Base-by-base conservation (phyloP, 1,140 invertebrate genomes). In the Lordiphosa clarofinis region DNA sequence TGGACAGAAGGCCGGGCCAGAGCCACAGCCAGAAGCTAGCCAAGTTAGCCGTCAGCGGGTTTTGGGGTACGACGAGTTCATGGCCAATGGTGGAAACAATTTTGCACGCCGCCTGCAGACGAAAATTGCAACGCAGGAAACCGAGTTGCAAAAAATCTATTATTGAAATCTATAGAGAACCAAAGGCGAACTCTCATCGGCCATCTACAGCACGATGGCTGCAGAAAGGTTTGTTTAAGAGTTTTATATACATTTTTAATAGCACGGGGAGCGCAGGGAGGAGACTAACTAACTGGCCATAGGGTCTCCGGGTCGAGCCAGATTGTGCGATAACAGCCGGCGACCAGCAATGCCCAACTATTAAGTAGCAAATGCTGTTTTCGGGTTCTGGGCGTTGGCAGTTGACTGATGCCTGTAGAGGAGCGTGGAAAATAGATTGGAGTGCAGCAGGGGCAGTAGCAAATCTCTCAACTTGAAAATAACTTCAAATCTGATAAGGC, bases 151-250 rank as follows among this genome's bases (percentile, higher is more conserved):
- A 78, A 87, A 87, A 87, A 87, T 87, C 82, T 87, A 87, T 87
- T 87, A 87, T 87, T 87, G 82, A 87, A 87, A 87, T 87, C 82
- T 87, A 87, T 87, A 81, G 87, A 87, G 86, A 67, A 82, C 55
- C 68, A 60, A 62, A 73, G 57, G 54, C 64, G 48, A 61, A 50
- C 72, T 56, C 48, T 56, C 64, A 67, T 59, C 67, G 64, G 68
- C 64, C 64, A 64, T 42, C 64, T 28, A 48, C 63, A 59, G 59
- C 28, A 31, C 28, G 28, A 31, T 31, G 28, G 64, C 67, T 68
- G 58, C 64, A 48, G 43, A 55, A 68, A 73, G 78, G 78, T 87
- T 82, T 69, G 73, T 66, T 67, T 76, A 76, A 87, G 76, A 87
- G 78, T 84, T 79, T 84, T 86, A 73, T 86, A 84, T 86, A 84